Evolutionary conservation across 2,888 invertebrate genomes (phyloP).

Genomic region (Zonitis immaculata): DNA sequence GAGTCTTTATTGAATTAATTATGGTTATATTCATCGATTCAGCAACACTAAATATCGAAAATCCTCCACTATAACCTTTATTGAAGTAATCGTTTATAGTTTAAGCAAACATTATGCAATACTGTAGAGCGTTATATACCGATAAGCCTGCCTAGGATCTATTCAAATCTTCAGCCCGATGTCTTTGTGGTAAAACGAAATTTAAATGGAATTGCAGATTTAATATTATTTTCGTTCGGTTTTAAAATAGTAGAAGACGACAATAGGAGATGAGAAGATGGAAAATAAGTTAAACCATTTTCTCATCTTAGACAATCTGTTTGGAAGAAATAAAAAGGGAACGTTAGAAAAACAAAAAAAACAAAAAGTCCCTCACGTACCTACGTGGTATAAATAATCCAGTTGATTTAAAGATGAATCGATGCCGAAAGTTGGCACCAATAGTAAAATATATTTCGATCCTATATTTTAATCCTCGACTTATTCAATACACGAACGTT

Average conservation of each 20-base stretch:
- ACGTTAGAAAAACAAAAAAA: no score
- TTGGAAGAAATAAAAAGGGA: background rate
- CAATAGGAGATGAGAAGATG: background rate
- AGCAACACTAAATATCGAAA: no score
- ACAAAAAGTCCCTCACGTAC: background rate
- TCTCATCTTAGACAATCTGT: background rate
- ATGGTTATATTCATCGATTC: conserved; percentile 17
- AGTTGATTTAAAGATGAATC: conserved; percentile 8
- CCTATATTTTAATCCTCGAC: conserved; percentile 7
- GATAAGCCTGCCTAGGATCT: conserved; percentile 19
- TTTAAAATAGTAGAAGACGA: no score
- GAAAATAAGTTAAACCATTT: background rate
- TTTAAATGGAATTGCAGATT: conserved; percentile 16
- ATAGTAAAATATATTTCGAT: background rate
- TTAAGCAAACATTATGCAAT: conserved; percentile 23
- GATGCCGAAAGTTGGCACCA: conserved; percentile 8
- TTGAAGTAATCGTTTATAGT: conserved; percentile 22
- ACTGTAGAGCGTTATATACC: conserved; percentile 13
- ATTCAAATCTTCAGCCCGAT: conserved; percentile 17
- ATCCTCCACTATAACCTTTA: conserved; percentile 12
- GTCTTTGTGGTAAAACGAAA: conserved; percentile 18
- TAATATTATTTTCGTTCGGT: conserved; percentile 5
- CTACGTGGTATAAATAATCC: conserved; percentile 2
- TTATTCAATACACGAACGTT: conserved; percentile 17
- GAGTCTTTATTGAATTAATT: conserved; percentile 25